phyloP scores from a whole-genome alignment of 2,888 invertebrate genomes.

The Ectemnius cavifrons region DNA sequence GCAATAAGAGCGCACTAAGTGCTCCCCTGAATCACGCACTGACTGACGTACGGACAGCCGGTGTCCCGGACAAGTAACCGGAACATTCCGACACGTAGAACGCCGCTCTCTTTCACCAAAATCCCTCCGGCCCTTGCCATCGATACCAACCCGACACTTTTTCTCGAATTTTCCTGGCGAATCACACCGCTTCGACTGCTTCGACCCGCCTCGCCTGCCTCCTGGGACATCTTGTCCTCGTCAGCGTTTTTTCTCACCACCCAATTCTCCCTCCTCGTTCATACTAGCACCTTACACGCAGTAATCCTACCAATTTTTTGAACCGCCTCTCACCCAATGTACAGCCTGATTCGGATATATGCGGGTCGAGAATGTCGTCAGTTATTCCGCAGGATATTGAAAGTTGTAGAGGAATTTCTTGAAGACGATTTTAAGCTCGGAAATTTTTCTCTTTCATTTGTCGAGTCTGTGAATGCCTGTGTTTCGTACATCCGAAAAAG shows the following conservation, averaged over 20 bases:
- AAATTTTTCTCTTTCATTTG: too few species aligned
- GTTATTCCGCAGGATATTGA: not conserved
- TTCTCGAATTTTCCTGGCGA: slow-evolving; percentile 22
- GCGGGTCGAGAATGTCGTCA: not conserved
- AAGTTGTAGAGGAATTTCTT: not conserved
- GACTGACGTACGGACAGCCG: slow-evolving; percentile 64
- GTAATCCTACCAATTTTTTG: too few species aligned
- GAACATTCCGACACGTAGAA: slow-evolving; percentile 67
- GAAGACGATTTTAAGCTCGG: not conserved
- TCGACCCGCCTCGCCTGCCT: slow-evolving; percentile 8
- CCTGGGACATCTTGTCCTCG: slow-evolving; percentile 44
- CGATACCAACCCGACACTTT: slow-evolving; percentile 9
- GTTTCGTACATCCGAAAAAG: too few species aligned
- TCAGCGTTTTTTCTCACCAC: slow-evolving; percentile 55
- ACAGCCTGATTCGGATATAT: not conserved
- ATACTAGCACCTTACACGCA: not conserved
- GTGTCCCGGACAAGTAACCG: slow-evolving; percentile 51
- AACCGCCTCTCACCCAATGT: not conserved
- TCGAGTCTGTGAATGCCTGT: too few species aligned
- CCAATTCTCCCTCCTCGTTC: slow-evolving; percentile 41
- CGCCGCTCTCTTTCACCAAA: slow-evolving; percentile 48
- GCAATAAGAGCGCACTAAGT: slow-evolving; percentile 63
- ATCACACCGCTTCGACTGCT: not conserved
- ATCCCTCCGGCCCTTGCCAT: slow-evolving; percentile 25
- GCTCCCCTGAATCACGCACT: slow-evolving; percentile 65